Evolutionary conservation across 2,888 invertebrate genomes (phyloP), one percentile per base, ranked within the genome.

Genomic region (Sipunculus nudus): DNA sequence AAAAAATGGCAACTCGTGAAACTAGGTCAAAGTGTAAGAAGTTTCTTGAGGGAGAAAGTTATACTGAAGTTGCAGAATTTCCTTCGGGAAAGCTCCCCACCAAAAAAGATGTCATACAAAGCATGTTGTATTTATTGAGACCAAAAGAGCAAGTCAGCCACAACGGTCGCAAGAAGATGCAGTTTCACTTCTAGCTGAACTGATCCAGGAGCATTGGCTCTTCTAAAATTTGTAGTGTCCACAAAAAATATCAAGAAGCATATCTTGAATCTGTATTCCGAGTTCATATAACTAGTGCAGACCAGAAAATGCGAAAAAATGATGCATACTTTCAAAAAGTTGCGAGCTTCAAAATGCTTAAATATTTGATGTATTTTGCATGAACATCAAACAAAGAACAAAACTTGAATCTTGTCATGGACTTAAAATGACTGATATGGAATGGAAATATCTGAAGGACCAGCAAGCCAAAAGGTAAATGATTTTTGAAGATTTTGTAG

Each of bases 401-500:
- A n/a, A n/a, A n/a, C n/a, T n/a, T n/a, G n/a, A n/a, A n/a, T n/a
- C n/a, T n/a, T n/a, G n/a, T n/a, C n/a, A n/a, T n/a, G n/a, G n/a
- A n/a, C n/a, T n/a, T n/a, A n/a, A n/a, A n/a, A n/a, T n/a, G n/a
- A n/a, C n/a, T n/a, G n/a, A n/a, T n/a, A n/a, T n/a, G n/a, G n/a
- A n/a, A n/a, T n/a, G n/a, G n/a, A n/a, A n/a, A 25, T 52, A 39
- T 19, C 39, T 19, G 25, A 1, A 52, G 29, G 38, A 39, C 13
- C 52, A 40, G 29, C 38, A 8, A 26, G n/a, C 25, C 19, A 8
- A 21, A 19, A 39, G 52, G 19, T 25, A 52, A 25, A 52, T 52
- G 39, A 39, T 25, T 19, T 39, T 23, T 25, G 52, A 52, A 39
- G 1, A 52, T n/a, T 52, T 23, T 52, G 40, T 52, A 6, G 26